These are phyloP conservation scores for Metellina segmentata DNA, from an alignment of 2,888 invertebrate species.

Conservation along the genomic window DNA sequence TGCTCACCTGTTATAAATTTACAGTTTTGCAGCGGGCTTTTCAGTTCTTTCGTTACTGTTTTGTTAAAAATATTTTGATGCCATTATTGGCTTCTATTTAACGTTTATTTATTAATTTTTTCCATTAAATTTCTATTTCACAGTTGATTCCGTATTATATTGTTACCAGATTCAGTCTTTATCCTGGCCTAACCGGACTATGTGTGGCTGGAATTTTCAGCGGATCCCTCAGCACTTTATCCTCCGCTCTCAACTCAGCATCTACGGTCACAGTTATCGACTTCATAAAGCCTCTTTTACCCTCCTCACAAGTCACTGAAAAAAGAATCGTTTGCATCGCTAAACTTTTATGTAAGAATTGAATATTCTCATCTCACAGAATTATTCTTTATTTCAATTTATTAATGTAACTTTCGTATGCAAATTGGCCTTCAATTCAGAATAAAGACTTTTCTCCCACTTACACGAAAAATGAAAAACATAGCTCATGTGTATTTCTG, in stretches of 20 bases:
- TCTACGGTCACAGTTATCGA: conserved; percentile 95
- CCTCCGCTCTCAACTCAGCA: conserved; percentile 93
- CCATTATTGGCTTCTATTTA: too few relatives aligned
- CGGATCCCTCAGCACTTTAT: conserved; percentile 93
- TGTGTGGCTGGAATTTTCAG: conserved; percentile 96
- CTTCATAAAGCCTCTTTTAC: conserved; percentile 85
- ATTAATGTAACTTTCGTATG: too few relatives aligned
- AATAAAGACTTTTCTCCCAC: too few relatives aligned
- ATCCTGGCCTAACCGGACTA: conserved; percentile 91
- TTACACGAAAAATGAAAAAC: too few relatives aligned
- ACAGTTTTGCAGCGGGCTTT: too few relatives aligned
- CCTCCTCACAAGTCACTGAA: conserved; percentile 77
- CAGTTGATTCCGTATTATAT: conserved; percentile 81
- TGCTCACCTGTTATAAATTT: too few relatives aligned
- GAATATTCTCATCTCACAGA: not conserved
- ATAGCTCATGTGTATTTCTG: too few relatives aligned
- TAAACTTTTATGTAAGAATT: conserved; percentile 81
- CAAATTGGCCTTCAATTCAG: too few relatives aligned
- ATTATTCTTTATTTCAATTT: too few relatives aligned
- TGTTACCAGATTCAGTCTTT: conserved; percentile 81
- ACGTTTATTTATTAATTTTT: too few relatives aligned
- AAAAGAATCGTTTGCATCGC: conserved; percentile 79
- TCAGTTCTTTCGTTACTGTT: too few relatives aligned
- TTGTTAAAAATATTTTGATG: too few relatives aligned
- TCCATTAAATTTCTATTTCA: not conserved